Conservation (phyloP, 2,888 invertebrate species). For the Cylindroiulus punctatus region DNA sequence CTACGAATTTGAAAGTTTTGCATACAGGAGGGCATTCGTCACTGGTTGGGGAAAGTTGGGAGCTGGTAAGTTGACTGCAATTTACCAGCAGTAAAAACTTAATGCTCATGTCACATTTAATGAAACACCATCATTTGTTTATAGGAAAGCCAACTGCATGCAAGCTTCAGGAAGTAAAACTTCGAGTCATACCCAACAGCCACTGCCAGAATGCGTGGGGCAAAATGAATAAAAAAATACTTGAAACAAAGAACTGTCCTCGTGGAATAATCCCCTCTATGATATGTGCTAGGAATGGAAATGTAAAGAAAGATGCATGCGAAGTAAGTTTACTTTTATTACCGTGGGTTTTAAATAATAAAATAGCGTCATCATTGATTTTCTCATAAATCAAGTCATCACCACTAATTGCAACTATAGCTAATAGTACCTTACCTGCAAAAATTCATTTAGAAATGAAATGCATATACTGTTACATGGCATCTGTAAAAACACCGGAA, state of each 20-base stretch:
- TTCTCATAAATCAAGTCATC: no score
- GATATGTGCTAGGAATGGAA: constrained; percentile 80
- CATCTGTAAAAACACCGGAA: no score
- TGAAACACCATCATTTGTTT: constrained; percentile 57
- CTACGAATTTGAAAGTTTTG: constrained; percentile 69
- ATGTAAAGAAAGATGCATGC: constrained; percentile 51
- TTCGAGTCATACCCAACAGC: constrained; percentile 59
- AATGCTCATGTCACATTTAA: neutral
- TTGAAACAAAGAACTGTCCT: constrained; percentile 66
- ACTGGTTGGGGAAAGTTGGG: constrained; percentile 88
- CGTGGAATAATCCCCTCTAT: constrained; percentile 89
- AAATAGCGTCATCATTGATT: no score
- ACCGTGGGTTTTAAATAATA: no score
- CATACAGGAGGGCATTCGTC: constrained; percentile 79
- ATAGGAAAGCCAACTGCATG: constrained; percentile 31
- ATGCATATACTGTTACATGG: no score
- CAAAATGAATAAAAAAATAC: constrained; percentile 57
- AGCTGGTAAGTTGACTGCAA: neutral
- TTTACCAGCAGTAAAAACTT: no score
- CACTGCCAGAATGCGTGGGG: no score
- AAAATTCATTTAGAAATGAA: neutral
- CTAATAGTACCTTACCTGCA: neutral
- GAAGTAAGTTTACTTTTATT: constrained; percentile 20
- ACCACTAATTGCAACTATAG: no score
- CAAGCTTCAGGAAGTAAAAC: constrained; percentile 66